Base-by-base conservation (phyloP, 1,140 invertebrate species). In the Euwallacea fornicatus region DNA sequence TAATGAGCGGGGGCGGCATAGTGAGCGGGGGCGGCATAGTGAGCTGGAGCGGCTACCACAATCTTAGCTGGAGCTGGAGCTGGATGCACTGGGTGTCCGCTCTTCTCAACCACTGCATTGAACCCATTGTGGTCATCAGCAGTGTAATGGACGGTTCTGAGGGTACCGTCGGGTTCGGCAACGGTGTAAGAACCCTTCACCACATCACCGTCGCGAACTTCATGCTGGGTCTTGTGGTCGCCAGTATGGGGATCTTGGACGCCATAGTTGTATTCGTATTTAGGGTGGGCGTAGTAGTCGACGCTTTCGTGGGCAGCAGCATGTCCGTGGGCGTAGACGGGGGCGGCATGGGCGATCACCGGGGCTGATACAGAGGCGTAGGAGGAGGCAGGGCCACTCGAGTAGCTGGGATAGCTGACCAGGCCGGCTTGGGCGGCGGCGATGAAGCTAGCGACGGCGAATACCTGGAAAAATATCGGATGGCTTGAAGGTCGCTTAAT, bases 261-360 rank as follows among this genome's bases (percentile, higher is more conserved):
- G 47, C 78, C 82, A 76, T 85, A 85, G 41, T 81, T 78, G 73
- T 81, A 85, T 66, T 81, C 76, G 76, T 85, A 85, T 77, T 85
- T 86, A 0, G 88, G 88, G 77, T 86, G 84, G 47, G 86, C 86
- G 53, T 63, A 64, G 59, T 62, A 63, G 21, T 70, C 69, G n/a
- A 43, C 9, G 4, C 9, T n/a, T n/a, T 53, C 42, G 42, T 67
- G 58, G 0, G 65, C 42, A n/a, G 42, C 11, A n/a, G 54, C 43
- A 7, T 58, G 11, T 13, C n/a, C 54, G 13, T 56, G 54, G 16
- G 65, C 43, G 21, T 33, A 33, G 43, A 53, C 41, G 13, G 47
- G 44, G 10, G 64, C 50, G 15, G 10, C 50, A 65, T 65, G 62
- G 41, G 33, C 10, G 9, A 55, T 15, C 3, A 13, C 15, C 41